Percentiles rank a stretch among this genome's conserved stretches.
These are phyloP conservation scores for Mobula hypostoma DNA, from an alignment of 2,113 vertebrate genomes.

Conservation along the genomic window DNA sequence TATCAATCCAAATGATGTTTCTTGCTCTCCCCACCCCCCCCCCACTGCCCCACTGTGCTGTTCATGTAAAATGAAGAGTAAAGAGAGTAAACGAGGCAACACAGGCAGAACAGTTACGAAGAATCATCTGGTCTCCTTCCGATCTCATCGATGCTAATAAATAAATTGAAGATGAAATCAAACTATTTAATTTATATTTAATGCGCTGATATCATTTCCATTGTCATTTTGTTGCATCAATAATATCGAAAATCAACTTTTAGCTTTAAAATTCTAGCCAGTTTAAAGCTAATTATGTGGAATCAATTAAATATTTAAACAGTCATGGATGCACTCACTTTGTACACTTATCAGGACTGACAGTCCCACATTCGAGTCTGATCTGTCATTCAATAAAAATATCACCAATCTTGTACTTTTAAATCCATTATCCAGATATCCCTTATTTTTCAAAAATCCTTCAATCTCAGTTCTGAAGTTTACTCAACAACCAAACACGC, in stretches of 20 bases:
- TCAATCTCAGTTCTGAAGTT: too few relatives aligned
- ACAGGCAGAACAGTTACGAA: background rate
- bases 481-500: too few relatives aligned
- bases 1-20: background rate
- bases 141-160: background rate
- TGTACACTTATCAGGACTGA: background rate
- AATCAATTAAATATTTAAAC: background rate
- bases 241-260: background rate
- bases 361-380: background rate
- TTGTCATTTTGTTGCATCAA: background rate
- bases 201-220: background rate
- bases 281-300: background rate
- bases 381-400: too few relatives aligned
- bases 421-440: too few relatives aligned
- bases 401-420: too few relatives aligned
- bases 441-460: too few relatives aligned
- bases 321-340: background rate
- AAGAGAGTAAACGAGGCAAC: background rate
- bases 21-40: too few relatives aligned
- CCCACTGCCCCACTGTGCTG: too few relatives aligned
- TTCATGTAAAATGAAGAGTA: background rate
- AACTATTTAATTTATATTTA: background rate
- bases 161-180: background rate
- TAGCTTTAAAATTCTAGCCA: background rate
- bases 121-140: background rate